phyloP scores from a whole-genome alignment of 2,888 invertebrate genomes.

The Alitta virens region DNA sequence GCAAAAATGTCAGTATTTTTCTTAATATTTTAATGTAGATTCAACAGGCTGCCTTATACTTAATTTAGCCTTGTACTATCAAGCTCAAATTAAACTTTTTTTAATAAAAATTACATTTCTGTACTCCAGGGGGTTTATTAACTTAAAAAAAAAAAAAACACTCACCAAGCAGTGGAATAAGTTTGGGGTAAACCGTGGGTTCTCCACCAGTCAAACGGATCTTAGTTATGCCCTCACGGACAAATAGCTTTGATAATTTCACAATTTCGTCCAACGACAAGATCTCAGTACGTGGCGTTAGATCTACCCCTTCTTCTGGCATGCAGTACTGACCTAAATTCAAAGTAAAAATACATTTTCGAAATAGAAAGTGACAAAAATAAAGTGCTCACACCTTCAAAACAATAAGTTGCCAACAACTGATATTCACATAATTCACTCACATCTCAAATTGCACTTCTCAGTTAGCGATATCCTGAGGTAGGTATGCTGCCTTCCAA shows the following conservation, averaged over 20 bases:
- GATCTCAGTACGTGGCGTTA: slow-evolving; percentile 74
- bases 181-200: slow-evolving; percentile 85
- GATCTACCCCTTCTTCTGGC: slow-evolving; percentile 89
- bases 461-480: slow-evolving; percentile 94
- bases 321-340: slow-evolving; percentile 91
- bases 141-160: not conserved
- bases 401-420: too few species aligned
- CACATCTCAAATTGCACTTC: slow-evolving; percentile 94
- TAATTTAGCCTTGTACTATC: too few species aligned
- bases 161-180: slow-evolving; percentile 71
- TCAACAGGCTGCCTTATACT: too few species aligned
- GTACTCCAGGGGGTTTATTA: too few species aligned
- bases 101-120: too few species aligned
- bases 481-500: slow-evolving; percentile 87
- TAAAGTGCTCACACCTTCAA: too few species aligned
- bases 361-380: too few species aligned
- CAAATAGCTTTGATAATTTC: slow-evolving; percentile 77
- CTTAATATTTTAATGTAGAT: too few species aligned
- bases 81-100: too few species aligned
- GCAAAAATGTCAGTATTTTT: too few species aligned
- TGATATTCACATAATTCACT: slow-evolving; percentile 51
- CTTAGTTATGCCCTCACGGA: slow-evolving; percentile 84
- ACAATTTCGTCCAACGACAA: slow-evolving; percentile 80
- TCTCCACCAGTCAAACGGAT: slow-evolving; percentile 96
- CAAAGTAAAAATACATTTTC: too few species aligned